These are phyloP conservation scores for Pharmacophagus antenor DNA, from an alignment of 2,888 invertebrate species.

Conservation along the genomic window DNA sequence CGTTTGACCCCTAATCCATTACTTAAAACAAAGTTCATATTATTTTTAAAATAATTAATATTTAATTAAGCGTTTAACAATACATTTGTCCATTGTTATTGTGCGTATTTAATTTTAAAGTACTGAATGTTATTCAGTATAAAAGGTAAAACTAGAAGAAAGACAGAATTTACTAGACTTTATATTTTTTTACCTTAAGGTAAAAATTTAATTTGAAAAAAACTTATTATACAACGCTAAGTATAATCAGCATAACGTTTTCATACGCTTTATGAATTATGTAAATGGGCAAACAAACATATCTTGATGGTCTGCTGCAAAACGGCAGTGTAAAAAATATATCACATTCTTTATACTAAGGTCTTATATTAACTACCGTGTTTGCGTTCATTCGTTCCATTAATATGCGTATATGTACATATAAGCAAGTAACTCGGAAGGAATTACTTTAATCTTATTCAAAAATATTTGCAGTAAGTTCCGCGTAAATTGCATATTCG, in stretches of 20 bases:
- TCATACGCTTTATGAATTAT: constrained; percentile 47
- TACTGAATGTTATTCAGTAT: too few relatives aligned
- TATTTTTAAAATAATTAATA: background rate
- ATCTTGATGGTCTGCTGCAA: constrained; percentile 53
- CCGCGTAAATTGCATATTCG: background rate
- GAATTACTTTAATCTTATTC: constrained; percentile 19
- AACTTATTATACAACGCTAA: background rate
- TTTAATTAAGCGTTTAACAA: background rate
- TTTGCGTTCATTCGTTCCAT: constrained; percentile 20
- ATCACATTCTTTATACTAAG: constrained; percentile 45
- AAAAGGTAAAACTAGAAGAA: too few relatives aligned
- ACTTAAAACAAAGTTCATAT: constrained; percentile 1
- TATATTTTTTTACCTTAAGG: too few relatives aligned
- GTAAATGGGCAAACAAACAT: constrained; percentile 47
- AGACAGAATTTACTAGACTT: too few relatives aligned
- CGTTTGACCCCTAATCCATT: too few relatives aligned
- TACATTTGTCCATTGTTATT: too few relatives aligned
- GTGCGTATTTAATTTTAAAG: too few relatives aligned
- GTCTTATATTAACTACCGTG: constrained; percentile 17
- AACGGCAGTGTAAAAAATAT: constrained; percentile 57
- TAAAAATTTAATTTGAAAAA: background rate
- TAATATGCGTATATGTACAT: constrained; percentile 18
- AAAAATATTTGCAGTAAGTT: constrained; percentile 1
- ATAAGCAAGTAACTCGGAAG: constrained; percentile 17
- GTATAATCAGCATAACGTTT: constrained; percentile 39